A percentile compares a stretch with the other conserved stretches of the same genome.
Conservation (phyloP, 2,888 invertebrate genomes). For the Lepidochrysops patricia region DNA sequence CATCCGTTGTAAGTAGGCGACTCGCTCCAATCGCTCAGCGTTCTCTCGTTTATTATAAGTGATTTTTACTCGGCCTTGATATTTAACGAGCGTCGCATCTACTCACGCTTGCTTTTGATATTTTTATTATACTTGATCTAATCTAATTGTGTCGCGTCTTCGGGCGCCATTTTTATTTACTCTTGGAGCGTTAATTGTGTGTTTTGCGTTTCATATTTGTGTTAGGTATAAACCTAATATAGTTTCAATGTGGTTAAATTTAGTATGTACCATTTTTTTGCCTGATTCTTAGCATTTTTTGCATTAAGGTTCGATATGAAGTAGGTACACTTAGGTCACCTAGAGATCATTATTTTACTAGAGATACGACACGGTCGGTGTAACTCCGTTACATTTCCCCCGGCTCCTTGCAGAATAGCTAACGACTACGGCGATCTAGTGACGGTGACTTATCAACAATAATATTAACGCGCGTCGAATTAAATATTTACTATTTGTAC, state of each 20-base stretch:
- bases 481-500: not conserved
- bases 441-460: not conserved
- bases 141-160: slow-evolving; percentile 9
- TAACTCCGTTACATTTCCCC: not conserved
- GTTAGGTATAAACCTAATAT: too few species aligned
- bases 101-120: slow-evolving; percentile 9
- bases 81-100: slow-evolving; percentile 28
- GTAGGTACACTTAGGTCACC: not conserved
- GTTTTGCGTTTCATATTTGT: not conserved
- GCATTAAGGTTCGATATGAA: too few species aligned
- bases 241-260: too few species aligned
- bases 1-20: slow-evolving; percentile 44
- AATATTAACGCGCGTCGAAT: not conserved
- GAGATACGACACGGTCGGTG: not conserved
- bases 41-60: slow-evolving; percentile 34
- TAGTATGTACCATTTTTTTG: too few species aligned
- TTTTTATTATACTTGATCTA: slow-evolving; percentile 8
- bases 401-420: not conserved
- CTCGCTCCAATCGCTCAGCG: slow-evolving; percentile 49
- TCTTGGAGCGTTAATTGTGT: not conserved
- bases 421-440: not conserved
- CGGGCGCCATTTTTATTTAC: slow-evolving; percentile 6
- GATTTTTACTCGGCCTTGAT: slow-evolving; percentile 36
- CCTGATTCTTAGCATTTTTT: too few species aligned
- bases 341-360: not conserved